Percentiles rank a stretch among this genome's conserved stretches.
phyloP scores from a whole-genome alignment of 2,113 vertebrate species.

The Lucifuga dentata region DNA sequence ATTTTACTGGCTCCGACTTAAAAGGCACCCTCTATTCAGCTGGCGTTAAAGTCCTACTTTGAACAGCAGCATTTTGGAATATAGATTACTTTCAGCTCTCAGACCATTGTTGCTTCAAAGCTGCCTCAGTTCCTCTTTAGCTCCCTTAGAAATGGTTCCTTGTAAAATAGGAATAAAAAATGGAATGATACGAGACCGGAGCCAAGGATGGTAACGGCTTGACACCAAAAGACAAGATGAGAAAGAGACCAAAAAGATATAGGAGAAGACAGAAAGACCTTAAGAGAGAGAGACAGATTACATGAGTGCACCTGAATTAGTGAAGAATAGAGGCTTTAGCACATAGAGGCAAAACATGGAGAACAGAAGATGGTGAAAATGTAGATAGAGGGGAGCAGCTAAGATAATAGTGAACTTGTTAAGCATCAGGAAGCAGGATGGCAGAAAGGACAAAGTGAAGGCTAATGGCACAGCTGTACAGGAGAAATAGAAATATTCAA shows the following conservation, averaged over 20 bases:
- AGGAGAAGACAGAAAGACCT: no score
- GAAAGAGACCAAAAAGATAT: constrained; percentile 8
- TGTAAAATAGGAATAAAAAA: constrained; percentile 58
- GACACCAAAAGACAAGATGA: constrained; percentile 35
- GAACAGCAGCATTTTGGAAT: constrained; percentile 67
- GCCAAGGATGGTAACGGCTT: constrained; percentile 35
- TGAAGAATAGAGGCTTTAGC: constrained; percentile 17
- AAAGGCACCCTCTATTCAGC: constrained; percentile 68
- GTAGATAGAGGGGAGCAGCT: constrained; percentile 20
- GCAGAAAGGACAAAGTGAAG: constrained; percentile 13
- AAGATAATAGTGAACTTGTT: constrained; percentile 29
- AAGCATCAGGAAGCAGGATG: constrained; percentile 34
- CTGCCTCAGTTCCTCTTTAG: constrained; percentile 37
- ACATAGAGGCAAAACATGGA: constrained; percentile 23
- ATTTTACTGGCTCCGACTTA: constrained; percentile 66
- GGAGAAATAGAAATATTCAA: background rate
- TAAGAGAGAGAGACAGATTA: background rate
- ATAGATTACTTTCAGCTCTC: constrained; percentile 59
- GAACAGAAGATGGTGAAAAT: constrained; percentile 26
- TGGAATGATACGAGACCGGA: constrained; percentile 46
- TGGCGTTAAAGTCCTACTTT: constrained; percentile 70
- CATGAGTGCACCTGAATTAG: constrained; percentile 29
- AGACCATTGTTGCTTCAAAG: constrained; percentile 76
- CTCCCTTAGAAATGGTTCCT: constrained; percentile 56
- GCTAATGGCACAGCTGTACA: constrained; percentile 26